Conservation (phyloP, 2,113 vertebrate genomes). For the Clarias batrachus region DNA sequence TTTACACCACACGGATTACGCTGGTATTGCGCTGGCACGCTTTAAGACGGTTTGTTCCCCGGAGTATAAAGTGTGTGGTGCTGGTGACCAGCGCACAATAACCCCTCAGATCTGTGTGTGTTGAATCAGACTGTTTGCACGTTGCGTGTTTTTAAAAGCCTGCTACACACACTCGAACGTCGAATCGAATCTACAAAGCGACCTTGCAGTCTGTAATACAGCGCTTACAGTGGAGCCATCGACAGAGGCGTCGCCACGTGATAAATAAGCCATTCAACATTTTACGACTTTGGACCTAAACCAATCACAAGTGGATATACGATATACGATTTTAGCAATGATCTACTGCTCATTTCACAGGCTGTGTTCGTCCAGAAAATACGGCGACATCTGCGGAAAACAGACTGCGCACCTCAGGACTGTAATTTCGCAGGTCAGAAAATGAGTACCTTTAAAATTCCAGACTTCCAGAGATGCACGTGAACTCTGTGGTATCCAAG, state of each 20-base stretch:
- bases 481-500: not conserved
- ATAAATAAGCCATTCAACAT: not conserved
- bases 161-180: not conserved
- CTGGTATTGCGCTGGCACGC: not conserved
- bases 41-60: not conserved
- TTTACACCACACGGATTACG: not conserved
- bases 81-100: not conserved
- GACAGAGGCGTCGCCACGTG: not conserved
- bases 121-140: not conserved
- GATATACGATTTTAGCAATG: not conserved
- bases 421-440: not conserved
- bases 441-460: not conserved
- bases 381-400: not conserved
- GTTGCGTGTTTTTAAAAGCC: not conserved
- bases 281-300: slow-evolving; percentile 5
- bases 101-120: not conserved
- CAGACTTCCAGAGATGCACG: not conserved
- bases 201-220: not conserved
- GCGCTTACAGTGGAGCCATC: not conserved
- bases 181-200: not conserved
- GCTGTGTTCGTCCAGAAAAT: not conserved
- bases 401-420: not conserved
- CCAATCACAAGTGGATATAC: not conserved
- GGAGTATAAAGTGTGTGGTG: not conserved
- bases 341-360: not conserved